phyloP scores from a whole-genome alignment of 2,797 vertebrate genomes.

The Apogon hyalosoma region DNA sequence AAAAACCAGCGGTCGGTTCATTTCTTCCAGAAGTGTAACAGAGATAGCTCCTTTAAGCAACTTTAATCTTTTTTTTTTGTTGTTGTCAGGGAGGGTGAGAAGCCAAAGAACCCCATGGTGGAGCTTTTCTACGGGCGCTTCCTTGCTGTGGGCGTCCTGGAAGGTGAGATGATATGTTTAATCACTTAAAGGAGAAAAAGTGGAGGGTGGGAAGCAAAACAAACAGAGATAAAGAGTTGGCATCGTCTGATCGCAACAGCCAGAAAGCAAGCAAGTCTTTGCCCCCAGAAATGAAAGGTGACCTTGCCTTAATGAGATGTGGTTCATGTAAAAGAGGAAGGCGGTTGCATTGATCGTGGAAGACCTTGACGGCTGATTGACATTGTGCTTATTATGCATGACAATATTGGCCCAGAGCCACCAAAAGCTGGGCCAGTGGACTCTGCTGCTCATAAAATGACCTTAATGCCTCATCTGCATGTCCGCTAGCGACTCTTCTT shows the following conservation, averaged over 20 bases:
- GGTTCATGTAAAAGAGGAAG: slow-evolving; percentile 66
- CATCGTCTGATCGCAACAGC: slow-evolving; percentile 48
- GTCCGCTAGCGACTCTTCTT: slow-evolving; percentile 54
- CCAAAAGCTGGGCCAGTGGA: slow-evolving; percentile 63
- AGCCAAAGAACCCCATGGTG: slow-evolving; percentile 99
- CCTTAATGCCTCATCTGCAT: slow-evolving; percentile 79
- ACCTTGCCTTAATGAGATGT: slow-evolving; percentile 82
- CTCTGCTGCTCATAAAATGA: slow-evolving; percentile 69
- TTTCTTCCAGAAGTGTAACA: neutral
- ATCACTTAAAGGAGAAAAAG: slow-evolving; percentile 37
- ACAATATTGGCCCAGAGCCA: slow-evolving; percentile 78
- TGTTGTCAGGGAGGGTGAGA: slow-evolving; percentile 91
- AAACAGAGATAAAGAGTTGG: slow-evolving; percentile 36
- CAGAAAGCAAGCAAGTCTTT: slow-evolving; percentile 56
- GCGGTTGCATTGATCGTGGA: slow-evolving; percentile 74
- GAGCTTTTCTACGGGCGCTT: slow-evolving; percentile 98
- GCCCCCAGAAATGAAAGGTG: slow-evolving; percentile 78
- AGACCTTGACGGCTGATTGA: slow-evolving; percentile 81
- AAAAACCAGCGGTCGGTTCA: too few species aligned
- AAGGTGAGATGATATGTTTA: slow-evolving; percentile 86
- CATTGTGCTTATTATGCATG: slow-evolving; percentile 82
- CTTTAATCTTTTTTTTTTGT: neutral
- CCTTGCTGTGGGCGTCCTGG: slow-evolving; percentile 94
- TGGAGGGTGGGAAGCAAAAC: slow-evolving; percentile 17
- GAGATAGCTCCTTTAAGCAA: neutral